phyloP scores from a whole-genome alignment of 2,113 vertebrate genomes.

The Gallinago media region DNA sequence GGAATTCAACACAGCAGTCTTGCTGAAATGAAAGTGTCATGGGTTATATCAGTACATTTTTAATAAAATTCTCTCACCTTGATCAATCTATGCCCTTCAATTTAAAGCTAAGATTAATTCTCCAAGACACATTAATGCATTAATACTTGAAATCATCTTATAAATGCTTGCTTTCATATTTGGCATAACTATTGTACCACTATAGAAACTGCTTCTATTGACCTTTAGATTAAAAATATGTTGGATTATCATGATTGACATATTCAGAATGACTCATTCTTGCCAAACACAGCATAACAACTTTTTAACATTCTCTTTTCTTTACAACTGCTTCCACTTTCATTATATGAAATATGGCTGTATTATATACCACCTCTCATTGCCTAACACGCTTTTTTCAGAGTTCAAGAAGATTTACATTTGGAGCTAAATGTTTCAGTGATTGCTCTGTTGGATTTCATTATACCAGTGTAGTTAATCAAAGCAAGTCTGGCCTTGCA shows the following conservation, averaged over 20 bases:
- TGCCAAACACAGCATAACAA: slow-evolving; percentile 80
- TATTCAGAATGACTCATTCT: slow-evolving; percentile 79
- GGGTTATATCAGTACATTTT: slow-evolving; percentile 51
- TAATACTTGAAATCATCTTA: slow-evolving; percentile 75
- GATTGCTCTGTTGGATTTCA: slow-evolving; percentile 87
- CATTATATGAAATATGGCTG: slow-evolving; percentile 77
- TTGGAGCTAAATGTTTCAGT: slow-evolving; percentile 84
- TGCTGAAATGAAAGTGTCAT: slow-evolving; percentile 46
- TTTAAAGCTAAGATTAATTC: slow-evolving; percentile 77
- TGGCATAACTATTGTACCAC: slow-evolving; percentile 68
- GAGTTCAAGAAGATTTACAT: slow-evolving; percentile 87
- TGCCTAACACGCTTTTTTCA: slow-evolving; percentile 72
- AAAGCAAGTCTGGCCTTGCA: slow-evolving; percentile 81
- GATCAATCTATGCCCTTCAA: slow-evolving; percentile 71
- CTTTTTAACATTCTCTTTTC: slow-evolving; percentile 75
- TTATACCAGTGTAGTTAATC: slow-evolving; percentile 83
- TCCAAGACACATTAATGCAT: slow-evolving; percentile 64
- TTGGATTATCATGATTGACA: slow-evolving; percentile 81
- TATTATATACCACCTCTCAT: slow-evolving; percentile 76
- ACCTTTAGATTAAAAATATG: slow-evolving; percentile 81
- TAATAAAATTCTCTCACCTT: slow-evolving; percentile 70
- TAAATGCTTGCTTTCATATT: slow-evolving; percentile 75
- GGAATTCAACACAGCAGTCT: background rate
- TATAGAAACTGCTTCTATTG: slow-evolving; percentile 76
- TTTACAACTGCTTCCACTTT: slow-evolving; percentile 73